Evolutionary conservation across 2,888 invertebrate genomes (phyloP).

Genomic region (Melanotus villosus): DNA sequence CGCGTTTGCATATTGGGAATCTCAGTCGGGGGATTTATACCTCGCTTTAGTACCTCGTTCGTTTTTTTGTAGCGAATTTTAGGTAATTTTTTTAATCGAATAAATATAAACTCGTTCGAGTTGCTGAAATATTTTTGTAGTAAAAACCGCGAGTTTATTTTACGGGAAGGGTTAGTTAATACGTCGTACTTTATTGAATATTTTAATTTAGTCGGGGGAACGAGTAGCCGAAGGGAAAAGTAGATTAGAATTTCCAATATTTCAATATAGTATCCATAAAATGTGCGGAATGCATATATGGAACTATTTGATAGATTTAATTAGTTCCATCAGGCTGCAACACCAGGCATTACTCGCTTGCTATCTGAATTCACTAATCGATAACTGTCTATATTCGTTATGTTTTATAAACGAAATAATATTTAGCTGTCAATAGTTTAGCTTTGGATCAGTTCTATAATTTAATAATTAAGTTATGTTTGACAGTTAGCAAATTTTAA

Average conservation of each 20-base stretch:
- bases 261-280: conserved; percentile 16
- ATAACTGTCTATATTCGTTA: no score
- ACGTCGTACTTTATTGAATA: conserved; percentile 18
- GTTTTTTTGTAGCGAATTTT: not conserved
- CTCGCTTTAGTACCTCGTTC: not conserved
- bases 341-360: no score
- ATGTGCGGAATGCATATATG: conserved; percentile 29
- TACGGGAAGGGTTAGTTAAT: conserved; percentile 22
- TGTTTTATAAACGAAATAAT: no score
- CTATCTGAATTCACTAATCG: no score
- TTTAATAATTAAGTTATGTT: no score
- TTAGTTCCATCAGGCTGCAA: not conserved
- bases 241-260: conserved; percentile 35
- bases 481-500: no score
- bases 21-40: not conserved
- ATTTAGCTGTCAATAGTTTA: no score
- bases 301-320: conserved; percentile 23
- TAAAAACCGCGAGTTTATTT: conserved; percentile 18
- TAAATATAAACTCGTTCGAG: not conserved
- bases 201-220: conserved; percentile 33
- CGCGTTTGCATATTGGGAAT: not conserved
- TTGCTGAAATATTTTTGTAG: conserved; percentile 18
- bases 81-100: not conserved
- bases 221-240: conserved; percentile 32
- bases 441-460: no score